Evolutionary conservation across 1,140 invertebrate species (phyloP), one percentile per base, ranked within the genome.

Genomic region (Drosophila sechellia): DNA sequence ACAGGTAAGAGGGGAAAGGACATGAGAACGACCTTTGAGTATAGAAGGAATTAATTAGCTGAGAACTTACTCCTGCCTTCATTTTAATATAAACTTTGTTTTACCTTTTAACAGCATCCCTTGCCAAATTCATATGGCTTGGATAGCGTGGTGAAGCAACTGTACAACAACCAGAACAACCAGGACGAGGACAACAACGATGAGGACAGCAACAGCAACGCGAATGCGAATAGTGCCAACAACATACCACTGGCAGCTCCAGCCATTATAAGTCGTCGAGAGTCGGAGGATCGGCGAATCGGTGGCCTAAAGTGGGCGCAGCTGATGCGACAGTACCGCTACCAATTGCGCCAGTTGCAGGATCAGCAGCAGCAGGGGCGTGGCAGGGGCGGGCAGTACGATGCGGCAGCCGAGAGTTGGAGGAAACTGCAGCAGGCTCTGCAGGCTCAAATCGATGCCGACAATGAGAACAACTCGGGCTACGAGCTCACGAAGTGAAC

Each of bases 321-420:
- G 17, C 54, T 85, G 49, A 63, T 85, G 60, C 78, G 83, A 12
- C 74, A 86, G 64, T 83, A 78, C 58, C 81, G 75, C 42, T 73
- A 61, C 27, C 61, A 81, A 40, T 50, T 69, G 37, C 12, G 73
- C n/a, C 37, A 74, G 43, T 43, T 69, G 17, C 75, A 69, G 37
- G 52, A 70, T 5, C 57, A 58, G 11, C 39, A 27, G 46, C 53
- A 42, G 31, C 54, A 22, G 15, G 64, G 59, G 8, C 74, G 48
- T 54, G 73, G 56, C 35, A 49, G 56, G 13, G 52, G 52, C 4
- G 50, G 56, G 6, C 78, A 72, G 15, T 58, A 66, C 4, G 78
- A 81, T 72, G 74, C 59, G 12, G 86, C 73, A n/a, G 85, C 70
- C 15, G 84, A 90, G 13, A 90, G 86, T 70, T 90, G 86, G 86